phyloP scores from a whole-genome alignment of 2,113 vertebrate species.

The Herpetotheres cachinnans region DNA sequence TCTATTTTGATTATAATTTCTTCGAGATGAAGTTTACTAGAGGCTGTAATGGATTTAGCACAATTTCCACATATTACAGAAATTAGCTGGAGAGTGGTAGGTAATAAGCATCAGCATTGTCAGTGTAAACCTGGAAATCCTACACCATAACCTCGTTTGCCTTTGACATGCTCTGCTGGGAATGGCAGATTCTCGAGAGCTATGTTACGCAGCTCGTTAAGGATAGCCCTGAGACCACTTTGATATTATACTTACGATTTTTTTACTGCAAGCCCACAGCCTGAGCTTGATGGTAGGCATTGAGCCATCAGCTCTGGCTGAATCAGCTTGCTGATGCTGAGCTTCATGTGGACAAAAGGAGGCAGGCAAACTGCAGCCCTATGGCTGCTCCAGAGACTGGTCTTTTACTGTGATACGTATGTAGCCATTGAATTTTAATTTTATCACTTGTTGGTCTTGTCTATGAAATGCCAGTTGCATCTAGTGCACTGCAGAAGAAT shows the following conservation, averaged over 20 bases:
- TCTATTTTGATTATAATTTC: neutral
- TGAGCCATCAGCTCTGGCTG: neutral
- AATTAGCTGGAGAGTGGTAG: neutral
- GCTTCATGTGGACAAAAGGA: neutral
- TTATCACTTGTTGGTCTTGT: neutral
- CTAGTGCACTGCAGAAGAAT: fast-evolving
- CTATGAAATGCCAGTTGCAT: fast-evolving
- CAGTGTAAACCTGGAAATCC: neutral
- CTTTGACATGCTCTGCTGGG: neutral
- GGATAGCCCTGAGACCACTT: neutral
- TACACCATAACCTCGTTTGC: fast-evolving
- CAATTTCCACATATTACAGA: neutral
- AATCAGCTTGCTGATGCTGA: neutral
- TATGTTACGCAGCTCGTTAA: neutral
- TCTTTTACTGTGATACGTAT: neutral
- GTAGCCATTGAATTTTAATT: neutral
- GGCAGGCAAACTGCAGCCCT: neutral
- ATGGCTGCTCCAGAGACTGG: fast-evolving
- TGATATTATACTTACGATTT: fast-evolving
- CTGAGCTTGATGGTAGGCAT: fast-evolving
- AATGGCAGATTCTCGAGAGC: neutral
- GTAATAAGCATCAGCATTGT: neutral
- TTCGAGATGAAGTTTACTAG: neutral
- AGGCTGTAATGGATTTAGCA: neutral
- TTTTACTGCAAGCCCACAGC: neutral